Base-by-base conservation (phyloP, 2,113 vertebrate genomes). In the Riparia riparia region DNA sequence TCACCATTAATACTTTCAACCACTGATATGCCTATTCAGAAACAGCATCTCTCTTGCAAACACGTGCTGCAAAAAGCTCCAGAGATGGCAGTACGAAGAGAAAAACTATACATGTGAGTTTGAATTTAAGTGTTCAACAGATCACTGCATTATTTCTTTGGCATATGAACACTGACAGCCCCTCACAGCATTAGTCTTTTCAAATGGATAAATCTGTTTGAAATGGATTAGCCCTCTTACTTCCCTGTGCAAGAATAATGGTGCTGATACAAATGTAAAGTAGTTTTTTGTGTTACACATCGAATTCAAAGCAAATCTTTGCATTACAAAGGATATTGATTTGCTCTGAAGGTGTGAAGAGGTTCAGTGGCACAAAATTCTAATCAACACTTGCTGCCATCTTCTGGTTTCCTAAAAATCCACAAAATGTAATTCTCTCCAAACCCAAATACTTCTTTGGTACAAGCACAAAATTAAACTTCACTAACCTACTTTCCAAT, bases 351-450 rank as follows among this genome's bases (percentile, higher is more conserved):
- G 41, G 65, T 93, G 68, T 94, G 71, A 94, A 91, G 80, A 74
- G 39, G 37, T 78, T 84, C 39, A 76, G n/a, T 61, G 41, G 25
- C 45, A 93, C 41, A 63, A 73, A 74, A 82, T 82, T 88, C 41
- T 49, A 29, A 57, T 53, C 95, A 78, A 94, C 74, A 54, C 79
- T 95, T 98, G 95, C 97, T 98, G 98, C 98, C 98, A 98, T 93
- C 98, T 98, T 80, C 97, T 98, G 98, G 96, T 92, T 86, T 95
- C 49, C 84, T 10, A 57, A 82, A 97, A 96, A 97, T 54, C 12
- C 91, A 66, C 91, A 96, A 47, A 22, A 78, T 58, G 5, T 1
- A 58, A 9, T 74, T 61, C 7, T 47, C 34, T 89, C 58, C 16
- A 76, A 86, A 53, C 1, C 2, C 41, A 47, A 84, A 49, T 25